Evolutionary conservation across 2,797 vertebrate genomes (phyloP).

Genomic region (Psittacula echo): DNA sequence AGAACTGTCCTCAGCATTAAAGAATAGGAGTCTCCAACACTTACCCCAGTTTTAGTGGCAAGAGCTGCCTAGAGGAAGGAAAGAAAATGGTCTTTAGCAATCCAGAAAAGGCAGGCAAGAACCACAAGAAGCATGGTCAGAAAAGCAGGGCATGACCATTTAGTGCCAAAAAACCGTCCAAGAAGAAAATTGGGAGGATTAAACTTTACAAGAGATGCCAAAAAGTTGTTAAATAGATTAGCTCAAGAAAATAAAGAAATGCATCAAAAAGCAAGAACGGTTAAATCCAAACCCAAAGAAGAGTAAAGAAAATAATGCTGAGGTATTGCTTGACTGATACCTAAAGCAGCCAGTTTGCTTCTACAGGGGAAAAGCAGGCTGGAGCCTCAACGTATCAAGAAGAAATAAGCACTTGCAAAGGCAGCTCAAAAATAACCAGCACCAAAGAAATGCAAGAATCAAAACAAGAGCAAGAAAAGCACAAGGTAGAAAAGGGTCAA

Average conservation of each 20-base stretch:
- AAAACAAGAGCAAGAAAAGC: conserved; percentile 71
- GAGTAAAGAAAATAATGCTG: conserved; percentile 52
- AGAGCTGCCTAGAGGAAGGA: conserved; percentile 76
- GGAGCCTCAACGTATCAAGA: conserved; percentile 49
- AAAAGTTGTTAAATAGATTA: conserved; percentile 76
- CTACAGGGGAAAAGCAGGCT: conserved; percentile 47
- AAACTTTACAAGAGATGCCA: conserved; percentile 54
- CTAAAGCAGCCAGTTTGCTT: conserved; percentile 58
- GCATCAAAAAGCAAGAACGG: conserved; percentile 63
- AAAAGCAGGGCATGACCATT: conserved; percentile 64
- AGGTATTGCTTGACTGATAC: conserved; percentile 27
- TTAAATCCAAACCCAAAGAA: conserved; percentile 59
- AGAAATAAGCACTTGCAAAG: conserved; percentile 64
- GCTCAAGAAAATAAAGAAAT: conserved; percentile 69
- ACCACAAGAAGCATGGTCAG: conserved; percentile 61
- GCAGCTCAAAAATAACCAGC: conserved; percentile 64
- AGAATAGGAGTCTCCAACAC: conserved; percentile 40
- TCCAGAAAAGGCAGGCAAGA: conserved; percentile 41
- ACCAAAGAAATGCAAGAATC: conserved; percentile 67
- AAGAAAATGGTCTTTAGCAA: conserved; percentile 67
- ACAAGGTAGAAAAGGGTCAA: conserved; percentile 64
- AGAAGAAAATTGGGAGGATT: conserved; percentile 38
- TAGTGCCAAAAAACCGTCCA: conserved; percentile 54
- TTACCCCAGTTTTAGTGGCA: conserved; percentile 84
- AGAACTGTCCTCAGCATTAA: background rate